Conservation (phyloP, 2,888 invertebrate species). For the Philonicus albiceps region DNA sequence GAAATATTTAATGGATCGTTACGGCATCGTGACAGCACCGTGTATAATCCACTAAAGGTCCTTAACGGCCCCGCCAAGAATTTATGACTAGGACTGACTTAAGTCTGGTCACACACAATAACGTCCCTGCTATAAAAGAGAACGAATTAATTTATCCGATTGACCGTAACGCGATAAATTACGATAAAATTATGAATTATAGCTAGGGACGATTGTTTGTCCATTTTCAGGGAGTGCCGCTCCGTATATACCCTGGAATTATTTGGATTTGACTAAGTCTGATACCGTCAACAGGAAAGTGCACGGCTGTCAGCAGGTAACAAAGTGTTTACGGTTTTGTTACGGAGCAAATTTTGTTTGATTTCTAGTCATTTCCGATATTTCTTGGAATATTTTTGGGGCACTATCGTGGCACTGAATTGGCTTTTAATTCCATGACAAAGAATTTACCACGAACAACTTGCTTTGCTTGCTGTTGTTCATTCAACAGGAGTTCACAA, state of each 20-base stretch:
- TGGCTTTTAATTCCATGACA: neutral
- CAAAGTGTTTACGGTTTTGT: neutral
- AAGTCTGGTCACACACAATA: constrained; percentile 16
- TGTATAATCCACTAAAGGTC: constrained; percentile 5
- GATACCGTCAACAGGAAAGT: neutral
- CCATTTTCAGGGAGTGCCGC: constrained; percentile 10
- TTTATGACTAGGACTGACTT: neutral
- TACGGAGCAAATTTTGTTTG: neutral
- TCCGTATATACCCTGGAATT: neutral
- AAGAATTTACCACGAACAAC: neutral
- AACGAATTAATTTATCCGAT: constrained; percentile 45
- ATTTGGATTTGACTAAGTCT: neutral
- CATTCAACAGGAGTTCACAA: neutral
- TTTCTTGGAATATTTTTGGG: neutral
- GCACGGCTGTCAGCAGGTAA: neutral
- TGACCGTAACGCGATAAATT: constrained; percentile 47
- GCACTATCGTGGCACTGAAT: neutral
- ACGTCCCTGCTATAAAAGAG: constrained; percentile 12
- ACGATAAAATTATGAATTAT: constrained; percentile 44
- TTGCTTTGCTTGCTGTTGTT: too few relatives aligned
- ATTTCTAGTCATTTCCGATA: neutral
- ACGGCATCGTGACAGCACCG: neutral
- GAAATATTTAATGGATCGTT: constrained; percentile 34
- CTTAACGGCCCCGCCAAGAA: neutral
- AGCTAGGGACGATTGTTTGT: constrained; percentile 27